phyloP scores from a whole-genome alignment of 1,140 invertebrate genomes.

The Diachasmimorpha longicaudata region DNA sequence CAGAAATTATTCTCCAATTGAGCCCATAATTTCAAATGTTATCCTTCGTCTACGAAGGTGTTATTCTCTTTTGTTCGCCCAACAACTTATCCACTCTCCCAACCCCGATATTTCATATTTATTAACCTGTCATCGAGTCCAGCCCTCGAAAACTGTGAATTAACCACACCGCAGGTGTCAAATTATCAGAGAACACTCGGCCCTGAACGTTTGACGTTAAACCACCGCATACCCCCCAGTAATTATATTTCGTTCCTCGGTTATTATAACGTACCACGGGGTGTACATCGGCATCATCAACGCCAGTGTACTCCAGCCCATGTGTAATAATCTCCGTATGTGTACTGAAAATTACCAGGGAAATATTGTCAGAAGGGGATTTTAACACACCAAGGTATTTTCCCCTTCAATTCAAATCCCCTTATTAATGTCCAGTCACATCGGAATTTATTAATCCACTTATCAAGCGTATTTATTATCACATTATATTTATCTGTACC shows the following conservation, averaged over 20 bases:
- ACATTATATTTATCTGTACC: constrained; percentile 65
- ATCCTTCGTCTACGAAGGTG: no score
- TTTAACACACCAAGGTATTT: neutral
- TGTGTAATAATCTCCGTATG: neutral
- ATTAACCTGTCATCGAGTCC: constrained; percentile 52
- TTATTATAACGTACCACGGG: constrained; percentile 38
- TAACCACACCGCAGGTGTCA: constrained; percentile 57
- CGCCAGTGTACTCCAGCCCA: neutral
- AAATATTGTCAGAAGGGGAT: constrained; percentile 16
- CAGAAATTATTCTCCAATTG: no score
- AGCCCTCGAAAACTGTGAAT: constrained; percentile 51
- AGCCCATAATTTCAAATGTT: no score
- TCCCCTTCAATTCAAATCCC: neutral
- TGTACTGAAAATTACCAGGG: neutral
- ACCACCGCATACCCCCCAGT: constrained; percentile 38
- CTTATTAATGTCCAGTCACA: constrained; percentile 12
- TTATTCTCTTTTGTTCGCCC: neutral
- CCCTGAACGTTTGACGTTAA: constrained; percentile 35
- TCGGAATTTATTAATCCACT: neutral
- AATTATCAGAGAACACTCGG: constrained; percentile 37
- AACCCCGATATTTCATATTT: constrained; percentile 48
- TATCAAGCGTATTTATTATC: neutral
- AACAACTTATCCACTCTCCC: constrained; percentile 39
- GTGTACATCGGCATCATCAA: constrained; percentile 3
- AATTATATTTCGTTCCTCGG: constrained; percentile 46